A percentile compares a stretch with the other conserved stretches of the same genome.
phyloP scores from a whole-genome alignment of 2,113 vertebrate genomes.

The Tetrax tetrax region DNA sequence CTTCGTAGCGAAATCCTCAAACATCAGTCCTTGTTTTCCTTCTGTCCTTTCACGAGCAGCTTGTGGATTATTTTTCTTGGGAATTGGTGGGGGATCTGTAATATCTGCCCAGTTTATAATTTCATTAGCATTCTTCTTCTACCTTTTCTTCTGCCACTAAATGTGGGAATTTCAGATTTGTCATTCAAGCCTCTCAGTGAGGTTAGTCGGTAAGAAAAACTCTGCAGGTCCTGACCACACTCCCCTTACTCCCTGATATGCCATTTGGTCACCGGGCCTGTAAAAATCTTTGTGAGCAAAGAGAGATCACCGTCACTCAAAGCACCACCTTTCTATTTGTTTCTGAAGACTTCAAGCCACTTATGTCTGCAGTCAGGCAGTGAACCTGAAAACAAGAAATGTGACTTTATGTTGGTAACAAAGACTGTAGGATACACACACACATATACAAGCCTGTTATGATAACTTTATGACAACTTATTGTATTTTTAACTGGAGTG shows the following conservation, averaged over 20 bases:
- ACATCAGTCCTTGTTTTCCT: not conserved
- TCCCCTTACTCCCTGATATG: not conserved
- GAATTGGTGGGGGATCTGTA: fast-evolving
- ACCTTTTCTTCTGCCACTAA: not conserved
- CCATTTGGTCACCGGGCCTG: not conserved
- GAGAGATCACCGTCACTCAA: not conserved
- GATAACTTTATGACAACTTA: not conserved
- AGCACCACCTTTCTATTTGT: not conserved
- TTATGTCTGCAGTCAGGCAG: not conserved
- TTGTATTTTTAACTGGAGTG: not conserved
- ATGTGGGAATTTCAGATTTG: not conserved
- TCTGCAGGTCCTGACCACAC: not conserved
- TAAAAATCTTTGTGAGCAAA: not conserved
- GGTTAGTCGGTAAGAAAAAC: not conserved
- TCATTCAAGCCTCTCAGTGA: not conserved
- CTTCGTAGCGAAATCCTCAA: not conserved
- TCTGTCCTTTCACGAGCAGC: not conserved
- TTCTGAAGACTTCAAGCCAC: not conserved
- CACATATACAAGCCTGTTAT: not conserved
- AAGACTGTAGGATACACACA: not conserved
- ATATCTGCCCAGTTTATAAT: not conserved
- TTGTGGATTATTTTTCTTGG: not conserved
- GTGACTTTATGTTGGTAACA: not conserved
- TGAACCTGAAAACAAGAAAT: not conserved
- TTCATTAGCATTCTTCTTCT: not conserved